Evolutionary conservation across 2,113 vertebrate species (phyloP), one percentile per base, ranked within the genome.

Genomic region (Poicephalus meyeri): DNA sequence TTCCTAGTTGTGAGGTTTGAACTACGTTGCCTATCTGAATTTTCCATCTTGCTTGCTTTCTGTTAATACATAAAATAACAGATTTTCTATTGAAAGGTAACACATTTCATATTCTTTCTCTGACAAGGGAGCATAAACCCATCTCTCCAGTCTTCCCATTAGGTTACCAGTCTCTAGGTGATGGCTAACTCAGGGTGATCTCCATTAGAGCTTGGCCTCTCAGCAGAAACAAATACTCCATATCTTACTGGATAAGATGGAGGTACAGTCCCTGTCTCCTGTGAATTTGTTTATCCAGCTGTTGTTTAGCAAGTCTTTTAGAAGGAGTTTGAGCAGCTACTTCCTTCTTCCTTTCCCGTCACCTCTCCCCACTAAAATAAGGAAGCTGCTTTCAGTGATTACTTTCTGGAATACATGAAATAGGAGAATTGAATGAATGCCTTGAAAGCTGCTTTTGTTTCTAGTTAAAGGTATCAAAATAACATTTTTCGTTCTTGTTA

Each of bases 401-500:
- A 14, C 16, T 82, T 86, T 77, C 56, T 91, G 71, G 33, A 7
- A 66, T 64, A 60, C 21, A 3, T 72, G 56, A 56, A 26, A 11
- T 80, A 77, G 26, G 18, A 44, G 24, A 87, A 61, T 37, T 65
- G 5, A 85, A 74, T 49, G 2, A 35, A 46, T 82, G 55, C 35
- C 21, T 89, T 93, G 46, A 80, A 68, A 70, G 39, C 55, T 37
- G 33, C 49, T 74, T 65, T 70, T 80, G 5, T 74, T 91, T 80
- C 16, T 83, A 80, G 79, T 77, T 91, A 87, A 85, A 72, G 42
- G 4, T 69, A 82, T 88, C 50, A 68, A 88, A 81, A 39, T 96
- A 95, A 93, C 3, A 6, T 79, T 94, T 97, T 97, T 96, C 61
- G 86, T 96, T 87, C 61, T 80, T 96, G 41, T 52, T 97, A 68